Base-by-base conservation (phyloP, 1,140 invertebrate species). In the Drosophila ercepeae region DNA sequence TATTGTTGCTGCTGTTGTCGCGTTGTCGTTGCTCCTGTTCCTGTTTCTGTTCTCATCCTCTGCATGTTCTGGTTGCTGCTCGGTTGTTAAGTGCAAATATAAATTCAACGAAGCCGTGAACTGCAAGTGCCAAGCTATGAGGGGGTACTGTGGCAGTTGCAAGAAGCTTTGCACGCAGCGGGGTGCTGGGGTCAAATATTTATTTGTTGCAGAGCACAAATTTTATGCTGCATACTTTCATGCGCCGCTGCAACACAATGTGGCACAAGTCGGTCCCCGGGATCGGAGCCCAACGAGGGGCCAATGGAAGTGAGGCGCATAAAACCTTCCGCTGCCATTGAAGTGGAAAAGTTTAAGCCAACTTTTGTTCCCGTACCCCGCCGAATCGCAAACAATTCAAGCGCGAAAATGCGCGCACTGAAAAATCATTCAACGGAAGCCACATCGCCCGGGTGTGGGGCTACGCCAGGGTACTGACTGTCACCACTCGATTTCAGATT, bases 311-410 rank as follows among this genome's bases (percentile, higher is more conserved):
- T 71, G 45, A 69, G 72, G 65, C 72, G 61, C 76, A 84, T 84
- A 84, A 84, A 84, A 86, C 81, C 81, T 84, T 84, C 81, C 81
- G 81, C 75, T 79, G 81, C 81, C 81, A 88, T 84, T 84, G 82
- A 81, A 84, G 81, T 84, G 82, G 82, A 84, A 84, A 84, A 84
- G 82, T 84, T 84, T 86, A 86, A 84, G 81, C 76, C 82, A 84
- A 84, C 81, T 84, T 81, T 81, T 74, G 60, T 65, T 72, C 59
- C 64, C 42, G 49, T 42, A n/a, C 54, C 55, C 39, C 58, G 49
- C 18, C 27, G 50, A 32, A 21, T 55, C 49, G 9, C 73, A 41
- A 70, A 36, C 52, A 63, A 55, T 75, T 75, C 72, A 67, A 75
- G 71, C 72, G 68, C 45, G 71, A 81, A 78, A 83, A 78, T 68